Conservation (phyloP, 2,113 vertebrate species). For the Calonectris borealis region DNA sequence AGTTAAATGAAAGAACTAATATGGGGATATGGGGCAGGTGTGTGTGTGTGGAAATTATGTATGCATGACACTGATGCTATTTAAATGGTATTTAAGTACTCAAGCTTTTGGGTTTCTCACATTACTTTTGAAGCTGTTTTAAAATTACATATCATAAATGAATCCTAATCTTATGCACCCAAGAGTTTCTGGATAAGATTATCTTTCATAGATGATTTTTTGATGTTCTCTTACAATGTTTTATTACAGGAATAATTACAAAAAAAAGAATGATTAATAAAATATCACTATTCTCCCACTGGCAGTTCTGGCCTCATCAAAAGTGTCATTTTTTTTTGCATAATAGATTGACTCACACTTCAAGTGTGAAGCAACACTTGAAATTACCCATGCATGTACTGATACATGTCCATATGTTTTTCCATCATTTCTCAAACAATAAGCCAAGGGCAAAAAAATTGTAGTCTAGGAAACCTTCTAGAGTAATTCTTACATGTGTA, state of each 20-base stretch:
- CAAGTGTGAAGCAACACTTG: constrained; percentile 57
- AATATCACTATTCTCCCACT: constrained; percentile 20
- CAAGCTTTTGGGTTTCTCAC: background rate
- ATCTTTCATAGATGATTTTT: background rate
- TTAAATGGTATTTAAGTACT: background rate
- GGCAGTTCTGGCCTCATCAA: constrained; percentile 46
- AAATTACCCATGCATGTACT: constrained; percentile 56
- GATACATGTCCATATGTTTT: constrained; percentile 60
- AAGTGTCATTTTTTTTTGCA: constrained; percentile 30
- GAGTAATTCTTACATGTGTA: background rate
- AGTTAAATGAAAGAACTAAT: background rate
- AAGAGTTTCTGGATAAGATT: background rate
- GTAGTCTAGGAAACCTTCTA: background rate
- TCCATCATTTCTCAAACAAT: constrained; percentile 46
- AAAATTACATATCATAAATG: background rate
- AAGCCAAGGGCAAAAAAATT: background rate
- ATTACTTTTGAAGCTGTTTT: background rate
- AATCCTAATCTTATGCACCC: background rate
- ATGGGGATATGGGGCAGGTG: background rate
- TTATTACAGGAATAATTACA: background rate
- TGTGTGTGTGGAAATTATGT: background rate
- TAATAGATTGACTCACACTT: constrained; percentile 64
- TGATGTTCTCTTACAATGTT: background rate
- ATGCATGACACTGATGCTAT: background rate
- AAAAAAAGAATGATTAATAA: constrained; percentile 6